These are phyloP conservation scores for Orchestes rusci DNA, from an alignment of 2,888 invertebrate genomes.

Conservation along the genomic window DNA sequence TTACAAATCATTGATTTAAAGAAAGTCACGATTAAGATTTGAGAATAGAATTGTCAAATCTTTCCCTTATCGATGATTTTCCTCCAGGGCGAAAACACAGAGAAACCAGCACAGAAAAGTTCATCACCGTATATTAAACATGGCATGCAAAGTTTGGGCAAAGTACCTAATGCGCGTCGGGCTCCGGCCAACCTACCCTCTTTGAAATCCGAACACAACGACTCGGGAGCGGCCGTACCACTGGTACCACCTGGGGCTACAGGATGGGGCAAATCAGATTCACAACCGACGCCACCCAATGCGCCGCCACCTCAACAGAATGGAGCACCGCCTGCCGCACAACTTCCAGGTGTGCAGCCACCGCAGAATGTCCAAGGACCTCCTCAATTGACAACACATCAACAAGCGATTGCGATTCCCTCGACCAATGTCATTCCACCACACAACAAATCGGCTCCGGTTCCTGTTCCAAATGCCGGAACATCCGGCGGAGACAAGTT, in stretches of 20 bases:
- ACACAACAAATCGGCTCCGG: conserved; percentile 30
- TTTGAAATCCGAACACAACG: conserved; percentile 90
- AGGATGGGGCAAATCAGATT: conserved; percentile 61
- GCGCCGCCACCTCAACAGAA: conserved; percentile 28
- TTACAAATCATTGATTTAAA: no score
- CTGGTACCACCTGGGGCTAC: conserved; percentile 72
- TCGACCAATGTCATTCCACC: conserved; percentile 38
- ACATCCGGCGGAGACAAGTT: conserved; percentile 43
- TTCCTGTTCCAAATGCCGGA: conserved; percentile 33
- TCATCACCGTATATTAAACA: conserved; percentile 86
- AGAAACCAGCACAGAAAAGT: conserved; percentile 82
- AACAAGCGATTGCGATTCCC: conserved; percentile 41
- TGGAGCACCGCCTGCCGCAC: conserved; percentile 23
- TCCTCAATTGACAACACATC: conserved; percentile 37
- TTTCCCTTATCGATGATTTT: no score
- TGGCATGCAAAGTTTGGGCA: conserved; percentile 99
- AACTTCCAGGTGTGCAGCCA: conserved; percentile 15
- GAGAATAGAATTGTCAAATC: not conserved
- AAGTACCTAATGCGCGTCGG: conserved; percentile 95
- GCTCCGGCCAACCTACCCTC: conserved; percentile 99
- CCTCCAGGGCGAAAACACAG: conserved; percentile 77
- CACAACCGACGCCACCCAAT: conserved; percentile 12
- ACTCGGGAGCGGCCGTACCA: conserved; percentile 69
- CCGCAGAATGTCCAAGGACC: conserved; percentile 20
- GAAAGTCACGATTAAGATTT: no score